These are phyloP conservation scores for Aplodontia rufa DNA, from an alignment of 2,113 vertebrate species.

Conservation along the genomic window DNA sequence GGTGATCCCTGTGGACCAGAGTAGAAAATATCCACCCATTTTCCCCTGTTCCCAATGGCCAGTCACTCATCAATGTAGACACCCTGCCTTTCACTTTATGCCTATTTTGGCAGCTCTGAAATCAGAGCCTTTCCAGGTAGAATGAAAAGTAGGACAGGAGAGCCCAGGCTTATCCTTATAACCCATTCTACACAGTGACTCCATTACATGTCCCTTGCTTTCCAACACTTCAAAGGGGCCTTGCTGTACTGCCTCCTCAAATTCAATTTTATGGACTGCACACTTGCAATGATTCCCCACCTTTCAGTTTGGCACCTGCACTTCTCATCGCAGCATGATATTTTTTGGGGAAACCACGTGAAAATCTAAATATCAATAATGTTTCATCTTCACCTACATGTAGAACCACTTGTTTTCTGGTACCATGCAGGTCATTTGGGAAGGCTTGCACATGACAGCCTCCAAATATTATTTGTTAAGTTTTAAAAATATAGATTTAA, in stretches of 20 bases:
- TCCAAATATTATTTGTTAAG: not conserved
- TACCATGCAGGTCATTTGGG: not conserved
- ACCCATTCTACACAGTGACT: not conserved
- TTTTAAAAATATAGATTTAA: conserved; percentile 11
- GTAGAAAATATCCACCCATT: not conserved
- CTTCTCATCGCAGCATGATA: not conserved
- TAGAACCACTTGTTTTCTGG: not conserved
- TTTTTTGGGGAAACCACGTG: not conserved
- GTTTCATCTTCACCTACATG: not conserved
- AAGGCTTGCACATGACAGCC: not conserved
- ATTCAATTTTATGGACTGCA: not conserved
- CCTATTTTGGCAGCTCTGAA: not conserved
- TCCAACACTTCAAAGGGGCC: not conserved
- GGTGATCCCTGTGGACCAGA: not conserved
- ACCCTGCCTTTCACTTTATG: not conserved
- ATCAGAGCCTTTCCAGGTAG: not conserved
- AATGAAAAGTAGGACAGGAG: not conserved
- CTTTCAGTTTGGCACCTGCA: not conserved
- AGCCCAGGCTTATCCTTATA: not conserved
- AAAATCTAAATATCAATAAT: conserved; percentile 15
- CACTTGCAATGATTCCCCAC: not conserved
- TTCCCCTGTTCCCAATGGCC: not conserved
- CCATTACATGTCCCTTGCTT: not conserved
- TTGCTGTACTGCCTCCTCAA: not conserved
- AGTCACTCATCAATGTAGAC: not conserved